These are phyloP conservation scores for Drosophila heteroneura DNA, from an alignment of 2,888 invertebrate species.

Conservation along the genomic window DNA sequence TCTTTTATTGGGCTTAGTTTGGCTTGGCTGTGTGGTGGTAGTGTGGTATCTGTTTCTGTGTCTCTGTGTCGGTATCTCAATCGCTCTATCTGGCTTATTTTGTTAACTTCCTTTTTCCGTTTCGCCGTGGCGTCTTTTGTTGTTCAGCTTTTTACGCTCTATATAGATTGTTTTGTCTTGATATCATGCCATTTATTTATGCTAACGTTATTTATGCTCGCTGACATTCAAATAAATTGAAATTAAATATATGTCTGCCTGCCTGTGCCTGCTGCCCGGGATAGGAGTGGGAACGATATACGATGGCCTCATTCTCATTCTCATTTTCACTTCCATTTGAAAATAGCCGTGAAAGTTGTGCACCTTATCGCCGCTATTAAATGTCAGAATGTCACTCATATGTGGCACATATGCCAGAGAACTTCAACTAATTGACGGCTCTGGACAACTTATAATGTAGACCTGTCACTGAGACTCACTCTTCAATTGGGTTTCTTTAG, in stretches of 20 bases:
- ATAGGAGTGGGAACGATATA: background rate
- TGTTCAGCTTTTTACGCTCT: conserved; percentile 67
- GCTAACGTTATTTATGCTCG: conserved; percentile 71
- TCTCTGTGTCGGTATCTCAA: conserved; percentile 64
- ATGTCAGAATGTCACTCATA: conserved; percentile 39
- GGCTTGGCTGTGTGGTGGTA: conserved; percentile 26
- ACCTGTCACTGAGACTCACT: conserved; percentile 6
- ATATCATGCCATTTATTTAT: conserved; percentile 69
- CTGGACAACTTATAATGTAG: conserved; percentile 29
- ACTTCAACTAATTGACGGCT: conserved; percentile 44
- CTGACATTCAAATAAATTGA: conserved; percentile 75
- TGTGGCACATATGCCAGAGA: background rate
- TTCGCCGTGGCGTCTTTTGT: conserved; percentile 53
- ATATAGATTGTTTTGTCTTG: conserved; percentile 74
- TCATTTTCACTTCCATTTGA: conserved; percentile 27
- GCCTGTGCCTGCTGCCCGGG: background rate
- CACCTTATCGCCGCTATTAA: conserved; percentile 51
- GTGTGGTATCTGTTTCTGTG: conserved; percentile 39
- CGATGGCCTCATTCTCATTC: conserved; percentile 14
- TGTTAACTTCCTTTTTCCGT: conserved; percentile 79
- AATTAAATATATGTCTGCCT: conserved; percentile 57
- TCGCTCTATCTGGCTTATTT: conserved; percentile 80
- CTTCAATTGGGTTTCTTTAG: conserved; percentile 13
- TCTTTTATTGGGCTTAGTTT: conserved; percentile 74
- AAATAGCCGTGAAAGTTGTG: conserved; percentile 54